Base-by-base conservation (phyloP, 2,888 invertebrate species). In the Tachystola acroxantha region DNA sequence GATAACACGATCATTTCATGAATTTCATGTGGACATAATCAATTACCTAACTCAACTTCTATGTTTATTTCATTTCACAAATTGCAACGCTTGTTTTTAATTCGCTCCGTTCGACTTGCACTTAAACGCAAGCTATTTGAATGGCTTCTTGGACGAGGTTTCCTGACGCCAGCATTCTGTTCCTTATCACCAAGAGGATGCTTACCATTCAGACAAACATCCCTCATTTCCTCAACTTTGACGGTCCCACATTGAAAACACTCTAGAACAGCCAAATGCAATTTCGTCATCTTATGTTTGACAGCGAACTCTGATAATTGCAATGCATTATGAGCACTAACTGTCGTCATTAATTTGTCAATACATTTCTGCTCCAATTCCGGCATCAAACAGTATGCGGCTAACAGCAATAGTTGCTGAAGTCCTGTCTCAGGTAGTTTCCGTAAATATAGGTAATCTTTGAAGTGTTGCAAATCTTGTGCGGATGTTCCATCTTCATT, bases 181-280 rank as follows among this genome's bases (percentile, higher is more conserved):
- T 24, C 24, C n/a, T n/a, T 9, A n/a, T 24, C 24, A n/a, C 24
- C 24, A 1, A 7, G 7, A n/a, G 24, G 24, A 24, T 7, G 10
- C 16, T 30, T 30, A 2, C 12, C n/a, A 7, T 12, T 22, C 7
- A 32, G 12, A 20, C 32, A 22, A 7, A 12, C 14, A 7, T 32
- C 32, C 22, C 36, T 16, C 25, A 36, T 32, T n/a, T 36, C 36
- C 12, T 36, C 32, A 6, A 36, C 36, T 32, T 36, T 36, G 6
- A 36, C 32, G 2, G 14, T 19, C 12, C 36, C 36, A 10, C 27
- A 27, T 11, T 37, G 28, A 14, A 37, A 13, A 9, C 33, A 33
- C 22, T 37, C 37, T 20, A 37, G 16, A 1, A 37, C 24, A n/a
- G 37, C 37, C 14, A 37, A n/a, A 24, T 37, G 37, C n/a, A 37